Percentiles rank a stretch among this genome's conserved stretches.
phyloP scores from a whole-genome alignment of 2,797 vertebrate species.

The Scolopax rusticola region DNA sequence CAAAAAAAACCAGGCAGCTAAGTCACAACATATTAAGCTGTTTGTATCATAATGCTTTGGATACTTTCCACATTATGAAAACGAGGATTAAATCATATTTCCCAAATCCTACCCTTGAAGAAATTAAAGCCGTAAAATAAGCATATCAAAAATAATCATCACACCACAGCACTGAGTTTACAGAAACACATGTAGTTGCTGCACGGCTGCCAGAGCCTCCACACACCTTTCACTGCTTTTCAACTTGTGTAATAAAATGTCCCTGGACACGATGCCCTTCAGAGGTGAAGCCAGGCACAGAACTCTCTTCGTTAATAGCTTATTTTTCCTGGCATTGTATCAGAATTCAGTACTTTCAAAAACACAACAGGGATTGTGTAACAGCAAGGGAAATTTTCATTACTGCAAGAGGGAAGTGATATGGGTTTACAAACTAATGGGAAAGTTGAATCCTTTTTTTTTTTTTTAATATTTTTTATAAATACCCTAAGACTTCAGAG shows the following conservation, averaged over 20 bases:
- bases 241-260: accelerated
- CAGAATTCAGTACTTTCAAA: background rate
- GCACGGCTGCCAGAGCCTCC: background rate
- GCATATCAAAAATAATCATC: background rate
- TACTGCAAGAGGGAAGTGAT: background rate
- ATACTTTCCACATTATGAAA: background rate
- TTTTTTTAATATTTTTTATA: background rate
- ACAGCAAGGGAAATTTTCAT: background rate
- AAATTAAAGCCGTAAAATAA: background rate
- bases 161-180: background rate
- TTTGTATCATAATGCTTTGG: background rate
- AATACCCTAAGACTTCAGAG: background rate
- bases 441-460: no score
- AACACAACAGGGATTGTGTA: background rate
- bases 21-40: background rate
- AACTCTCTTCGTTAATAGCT: background rate
- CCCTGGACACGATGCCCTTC: accelerated
- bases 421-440: background rate
- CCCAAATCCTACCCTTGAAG: background rate
- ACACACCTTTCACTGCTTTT: background rate
- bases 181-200: accelerated
- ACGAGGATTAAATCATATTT: background rate
- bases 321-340: background rate
- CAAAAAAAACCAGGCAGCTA: background rate
- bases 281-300: background rate